Evolutionary conservation across 2,797 vertebrate species (phyloP).

Genomic region (Clamator glandarius): DNA sequence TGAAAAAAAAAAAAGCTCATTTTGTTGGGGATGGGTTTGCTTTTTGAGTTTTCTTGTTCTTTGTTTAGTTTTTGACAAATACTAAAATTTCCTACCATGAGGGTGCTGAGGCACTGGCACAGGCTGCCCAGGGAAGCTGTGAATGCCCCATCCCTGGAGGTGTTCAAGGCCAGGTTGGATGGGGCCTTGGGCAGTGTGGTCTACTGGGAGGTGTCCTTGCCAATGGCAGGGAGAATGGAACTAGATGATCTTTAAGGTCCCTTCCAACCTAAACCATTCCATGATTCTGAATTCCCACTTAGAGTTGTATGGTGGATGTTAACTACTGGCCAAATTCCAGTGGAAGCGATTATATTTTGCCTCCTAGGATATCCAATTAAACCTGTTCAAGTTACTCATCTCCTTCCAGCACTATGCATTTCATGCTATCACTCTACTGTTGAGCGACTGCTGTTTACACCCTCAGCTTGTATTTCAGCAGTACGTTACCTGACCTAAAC

Average conservation of each 20-base stretch:
- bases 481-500: not conserved
- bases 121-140: too few relatives aligned
- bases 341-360: not conserved
- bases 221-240: too few relatives aligned
- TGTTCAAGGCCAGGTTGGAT: too few relatives aligned
- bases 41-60: not conserved
- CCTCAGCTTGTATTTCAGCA: not conserved
- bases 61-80: not conserved
- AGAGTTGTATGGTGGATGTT: not conserved
- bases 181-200: too few relatives aligned
- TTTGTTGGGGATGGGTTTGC: not conserved
- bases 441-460: not conserved
- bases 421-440: not conserved
- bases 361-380: not conserved
- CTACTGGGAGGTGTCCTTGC: too few relatives aligned
- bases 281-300: accelerated
- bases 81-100: not conserved
- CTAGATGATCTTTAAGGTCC: too few relatives aligned
- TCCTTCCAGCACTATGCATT: not conserved
- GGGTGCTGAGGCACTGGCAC: too few relatives aligned
- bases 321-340: not conserved
- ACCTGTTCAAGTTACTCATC: not conserved
- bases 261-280: too few relatives aligned
- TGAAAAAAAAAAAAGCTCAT: not conserved
- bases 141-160: too few relatives aligned